phyloP scores from a whole-genome alignment of 2,888 invertebrate genomes.

The Trachelus troglodyta region DNA sequence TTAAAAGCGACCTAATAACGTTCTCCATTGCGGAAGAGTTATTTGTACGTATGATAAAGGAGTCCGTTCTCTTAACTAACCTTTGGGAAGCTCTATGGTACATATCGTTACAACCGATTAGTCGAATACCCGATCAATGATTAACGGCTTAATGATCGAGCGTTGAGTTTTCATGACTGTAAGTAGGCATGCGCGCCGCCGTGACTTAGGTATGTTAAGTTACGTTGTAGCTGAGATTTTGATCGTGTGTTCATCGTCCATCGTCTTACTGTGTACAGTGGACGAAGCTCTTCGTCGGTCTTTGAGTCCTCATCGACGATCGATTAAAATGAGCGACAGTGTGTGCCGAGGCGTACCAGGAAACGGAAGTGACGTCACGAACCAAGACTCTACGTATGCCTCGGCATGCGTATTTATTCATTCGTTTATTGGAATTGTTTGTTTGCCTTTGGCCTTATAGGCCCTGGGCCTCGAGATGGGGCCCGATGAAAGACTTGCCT shows the following conservation, averaged over 20 bases:
- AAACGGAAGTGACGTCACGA: slow-evolving; percentile 62
- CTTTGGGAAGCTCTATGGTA: not conserved
- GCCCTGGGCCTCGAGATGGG: slow-evolving; percentile 3
- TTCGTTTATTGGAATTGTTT: slow-evolving; percentile 58
- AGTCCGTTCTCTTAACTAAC: not conserved
- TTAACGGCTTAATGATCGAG: not conserved
- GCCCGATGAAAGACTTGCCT: not conserved
- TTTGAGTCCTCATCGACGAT: slow-evolving; percentile 23
- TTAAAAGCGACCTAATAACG: slow-evolving; percentile 16
- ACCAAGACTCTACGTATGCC: slow-evolving; percentile 35
- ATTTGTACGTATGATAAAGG: not conserved
- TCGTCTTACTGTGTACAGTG: not conserved
- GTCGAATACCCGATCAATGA: not conserved
- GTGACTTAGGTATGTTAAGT: not conserved
- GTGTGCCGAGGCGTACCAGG: slow-evolving; percentile 46
- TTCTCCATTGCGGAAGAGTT: not conserved
- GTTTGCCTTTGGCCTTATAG: slow-evolving; percentile 40
- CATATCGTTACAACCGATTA: not conserved
- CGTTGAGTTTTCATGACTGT: not conserved
- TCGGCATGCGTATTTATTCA: slow-evolving; percentile 45
- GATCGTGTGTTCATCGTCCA: not conserved
- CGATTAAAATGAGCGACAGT: slow-evolving; percentile 56
- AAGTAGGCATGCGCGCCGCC: not conserved
- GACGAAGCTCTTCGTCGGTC: not conserved
- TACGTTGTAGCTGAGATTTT: not conserved